A percentile compares a stretch with the other conserved stretches of the same genome.
These are phyloP conservation scores for Eupeodes corollae DNA, from an alignment of 1,140 invertebrate genomes.

Conservation along the genomic window DNA sequence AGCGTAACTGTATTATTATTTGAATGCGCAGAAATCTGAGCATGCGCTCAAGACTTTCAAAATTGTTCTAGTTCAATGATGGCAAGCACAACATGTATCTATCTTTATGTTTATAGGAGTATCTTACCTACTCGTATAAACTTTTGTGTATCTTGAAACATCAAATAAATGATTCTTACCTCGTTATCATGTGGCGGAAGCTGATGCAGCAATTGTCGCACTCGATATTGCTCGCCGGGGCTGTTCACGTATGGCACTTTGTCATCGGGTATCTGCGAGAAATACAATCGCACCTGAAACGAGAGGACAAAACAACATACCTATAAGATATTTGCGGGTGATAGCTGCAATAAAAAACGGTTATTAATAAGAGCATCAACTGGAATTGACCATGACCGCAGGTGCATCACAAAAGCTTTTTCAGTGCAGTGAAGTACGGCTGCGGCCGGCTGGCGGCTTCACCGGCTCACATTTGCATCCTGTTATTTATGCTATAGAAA, in stretches of 20 bases:
- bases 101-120: no score
- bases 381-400: no score
- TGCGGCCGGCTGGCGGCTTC: no score
- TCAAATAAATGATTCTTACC: constrained; percentile 27
- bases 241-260: constrained; percentile 96
- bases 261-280: constrained; percentile 87
- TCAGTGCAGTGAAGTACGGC: no score
- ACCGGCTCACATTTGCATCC: no score
- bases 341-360: no score
- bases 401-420: no score
- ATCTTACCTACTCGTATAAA: neutral
- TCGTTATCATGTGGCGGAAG: constrained; percentile 95
- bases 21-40: no score
- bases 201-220: constrained; percentile 81
- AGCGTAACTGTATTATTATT: no score
- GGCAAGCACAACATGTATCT: no score
- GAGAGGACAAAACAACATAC: constrained; percentile 8
- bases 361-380: no score
- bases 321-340: constrained; percentile 1
- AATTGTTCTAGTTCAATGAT: neutral
- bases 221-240: constrained; percentile 86
- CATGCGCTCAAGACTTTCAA: neutral
- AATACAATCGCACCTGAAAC: constrained; percentile 89
- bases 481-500: no score
- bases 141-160: neutral